Evolutionary conservation across 2,888 invertebrate species (phyloP).

Genomic region (Colostygia pectinataria): DNA sequence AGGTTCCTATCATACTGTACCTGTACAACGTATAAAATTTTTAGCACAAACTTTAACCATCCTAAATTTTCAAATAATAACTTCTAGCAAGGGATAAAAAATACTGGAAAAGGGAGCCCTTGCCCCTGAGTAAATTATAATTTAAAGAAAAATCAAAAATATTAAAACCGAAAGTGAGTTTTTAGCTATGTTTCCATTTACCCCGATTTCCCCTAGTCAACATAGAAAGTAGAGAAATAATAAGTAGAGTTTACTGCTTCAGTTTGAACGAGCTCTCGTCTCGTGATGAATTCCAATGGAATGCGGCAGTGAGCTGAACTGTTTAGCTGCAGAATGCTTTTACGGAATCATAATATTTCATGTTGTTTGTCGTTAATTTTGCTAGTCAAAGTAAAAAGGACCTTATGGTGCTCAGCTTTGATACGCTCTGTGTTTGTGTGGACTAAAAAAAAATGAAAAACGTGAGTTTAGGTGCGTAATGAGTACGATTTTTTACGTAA

Average conservation of each 20-base stretch:
- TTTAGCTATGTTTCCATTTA: background rate
- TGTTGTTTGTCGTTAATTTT: conserved; percentile 18
- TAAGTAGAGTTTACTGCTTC: conserved; percentile 20
- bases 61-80: too few species aligned
- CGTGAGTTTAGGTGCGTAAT: too few species aligned
- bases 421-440: background rate
- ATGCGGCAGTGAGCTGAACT: conserved; percentile 23
- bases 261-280: conserved; percentile 10
- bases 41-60: too few species aligned
- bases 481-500: too few species aligned
- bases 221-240: conserved; percentile 15
- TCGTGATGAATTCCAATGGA: conserved; percentile 26
- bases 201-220: conserved; percentile 3
- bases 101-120: too few species aligned
- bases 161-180: background rate
- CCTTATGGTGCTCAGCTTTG: background rate
- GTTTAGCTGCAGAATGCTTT: conserved; percentile 26
- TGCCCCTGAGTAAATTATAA: too few species aligned
- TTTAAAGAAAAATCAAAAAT: too few species aligned
- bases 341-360: conserved; percentile 23
- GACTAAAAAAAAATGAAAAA: background rate
- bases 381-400: background rate
- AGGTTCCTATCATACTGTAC: too few species aligned
- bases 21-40: too few species aligned
- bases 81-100: too few species aligned